These are phyloP conservation scores for Stictocephala bisonia DNA, from an alignment of 2,888 invertebrate genomes.

Conservation along the genomic window DNA sequence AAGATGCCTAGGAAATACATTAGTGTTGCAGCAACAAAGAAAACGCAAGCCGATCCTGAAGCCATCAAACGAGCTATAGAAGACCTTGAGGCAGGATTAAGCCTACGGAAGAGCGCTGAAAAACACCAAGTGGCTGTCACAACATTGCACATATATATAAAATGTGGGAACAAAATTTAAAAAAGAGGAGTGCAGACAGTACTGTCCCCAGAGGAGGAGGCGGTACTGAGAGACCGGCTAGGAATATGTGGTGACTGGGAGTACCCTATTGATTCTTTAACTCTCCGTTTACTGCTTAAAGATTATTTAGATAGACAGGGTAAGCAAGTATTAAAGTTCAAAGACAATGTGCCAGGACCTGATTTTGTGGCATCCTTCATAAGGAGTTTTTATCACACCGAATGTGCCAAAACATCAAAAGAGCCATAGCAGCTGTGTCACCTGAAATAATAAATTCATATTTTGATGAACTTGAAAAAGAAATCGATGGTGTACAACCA, in stretches of 20 bases:
- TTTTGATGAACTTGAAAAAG: slow-evolving; percentile 49
- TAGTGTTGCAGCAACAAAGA: not conserved
- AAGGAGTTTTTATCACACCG: slow-evolving; percentile 41
- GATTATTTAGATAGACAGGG: slow-evolving; percentile 38
- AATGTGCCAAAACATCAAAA: slow-evolving; percentile 54
- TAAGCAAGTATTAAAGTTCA: slow-evolving; percentile 49
- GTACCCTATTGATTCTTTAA: slow-evolving; percentile 10
- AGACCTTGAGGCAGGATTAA: slow-evolving; percentile 10
- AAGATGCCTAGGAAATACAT: slow-evolving; percentile 34
- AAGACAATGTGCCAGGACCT: slow-evolving; percentile 57
- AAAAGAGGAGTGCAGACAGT: slow-evolving; percentile 19
- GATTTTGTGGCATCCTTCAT: slow-evolving; percentile 55
- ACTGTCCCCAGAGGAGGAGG: not conserved
- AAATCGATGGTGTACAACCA: slow-evolving; percentile 52
- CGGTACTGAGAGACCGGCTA: not conserved
- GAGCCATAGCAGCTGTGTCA: slow-evolving; percentile 49
- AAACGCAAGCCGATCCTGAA: no score
- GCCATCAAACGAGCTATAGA: slow-evolving; percentile 6
- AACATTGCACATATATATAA: slow-evolving; percentile 3
- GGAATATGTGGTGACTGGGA: slow-evolving; percentile 26
- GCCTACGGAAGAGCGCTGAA: slow-evolving; percentile 9
- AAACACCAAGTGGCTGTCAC: slow-evolving; percentile 15
- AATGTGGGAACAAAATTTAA: slow-evolving; percentile 18
- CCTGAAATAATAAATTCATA: slow-evolving; percentile 51
- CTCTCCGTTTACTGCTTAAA: slow-evolving; percentile 15